Evolutionary conservation across 2,797 vertebrate genomes (phyloP).

Genomic region (Cephalopachus bancanus): DNA sequence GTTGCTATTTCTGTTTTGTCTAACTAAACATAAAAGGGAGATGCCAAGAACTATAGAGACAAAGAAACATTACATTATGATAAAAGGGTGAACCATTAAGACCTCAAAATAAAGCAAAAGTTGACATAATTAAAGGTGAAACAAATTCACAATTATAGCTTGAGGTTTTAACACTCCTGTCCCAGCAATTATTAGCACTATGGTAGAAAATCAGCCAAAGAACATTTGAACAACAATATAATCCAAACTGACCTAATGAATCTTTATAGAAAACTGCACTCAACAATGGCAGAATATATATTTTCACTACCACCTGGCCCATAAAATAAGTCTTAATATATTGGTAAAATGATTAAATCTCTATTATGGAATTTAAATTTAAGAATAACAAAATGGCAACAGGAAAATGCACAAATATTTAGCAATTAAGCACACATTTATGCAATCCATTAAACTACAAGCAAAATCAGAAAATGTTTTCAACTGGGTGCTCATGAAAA

Average conservation of each 20-base stretch:
- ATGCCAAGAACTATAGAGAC: not conserved
- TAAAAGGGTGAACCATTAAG: not conserved
- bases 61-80: not conserved
- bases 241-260: not conserved
- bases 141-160: not conserved
- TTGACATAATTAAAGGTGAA: not conserved
- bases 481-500: too few species aligned
- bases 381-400: slow-evolving; percentile 27
- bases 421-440: slow-evolving; percentile 34
- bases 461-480: not conserved
- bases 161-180: not conserved
- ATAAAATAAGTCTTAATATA: slow-evolving; percentile 15
- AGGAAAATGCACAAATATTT: slow-evolving; percentile 11
- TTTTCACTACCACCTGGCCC: not conserved
- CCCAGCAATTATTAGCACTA: too few species aligned
- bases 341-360: not conserved
- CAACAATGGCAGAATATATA: not conserved
- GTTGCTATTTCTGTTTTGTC: not conserved
- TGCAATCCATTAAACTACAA: not conserved
- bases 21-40: not conserved
- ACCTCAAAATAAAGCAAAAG: not conserved
- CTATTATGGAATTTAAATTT: not conserved
- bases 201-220: not conserved
- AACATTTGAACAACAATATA: not conserved
- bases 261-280: not conserved